Conservation (phyloP, 2,113 vertebrate genomes). For the Esox niger region DNA sequence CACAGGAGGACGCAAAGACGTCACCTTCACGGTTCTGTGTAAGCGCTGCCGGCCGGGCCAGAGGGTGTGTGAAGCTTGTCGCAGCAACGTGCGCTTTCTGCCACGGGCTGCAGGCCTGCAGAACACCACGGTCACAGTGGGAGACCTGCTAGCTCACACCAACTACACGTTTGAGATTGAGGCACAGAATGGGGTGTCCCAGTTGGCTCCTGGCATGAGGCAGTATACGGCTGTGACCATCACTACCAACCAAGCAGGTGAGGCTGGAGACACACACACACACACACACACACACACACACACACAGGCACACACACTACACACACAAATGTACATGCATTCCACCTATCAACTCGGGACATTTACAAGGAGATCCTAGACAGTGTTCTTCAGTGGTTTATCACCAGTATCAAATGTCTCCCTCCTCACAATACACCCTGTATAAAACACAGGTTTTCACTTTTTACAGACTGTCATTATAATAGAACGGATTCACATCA, state of each 20-base stretch:
- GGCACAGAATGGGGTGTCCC: slow-evolving; percentile 87
- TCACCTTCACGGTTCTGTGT: slow-evolving; percentile 91
- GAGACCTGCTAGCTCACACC: slow-evolving; percentile 92
- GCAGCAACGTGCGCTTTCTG: slow-evolving; percentile 85
- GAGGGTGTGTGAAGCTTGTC: slow-evolving; percentile 83
- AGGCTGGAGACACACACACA: slow-evolving; percentile 39
- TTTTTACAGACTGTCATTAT: not conserved
- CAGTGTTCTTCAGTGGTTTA: slow-evolving; percentile 50
- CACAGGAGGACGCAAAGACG: slow-evolving; percentile 86
- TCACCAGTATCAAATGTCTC: slow-evolving; percentile 47
- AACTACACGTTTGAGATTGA: slow-evolving; percentile 99
- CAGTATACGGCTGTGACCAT: slow-evolving; percentile 92
- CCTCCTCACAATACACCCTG: not conserved
- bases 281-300: slow-evolving; percentile 12
- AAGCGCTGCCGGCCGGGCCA: slow-evolving; percentile 81
- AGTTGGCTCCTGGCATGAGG: slow-evolving; percentile 74
- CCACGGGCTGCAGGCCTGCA: slow-evolving; percentile 84
- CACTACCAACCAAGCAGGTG: slow-evolving; percentile 98
- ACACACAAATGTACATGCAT: slow-evolving; percentile 25
- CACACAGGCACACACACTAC: slow-evolving; percentile 21
- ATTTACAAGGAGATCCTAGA: slow-evolving; percentile 55
- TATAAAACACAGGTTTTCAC: not conserved
- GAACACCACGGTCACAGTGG: slow-evolving; percentile 92
- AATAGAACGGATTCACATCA: not conserved
- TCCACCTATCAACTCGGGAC: slow-evolving; percentile 47